phyloP scores from a whole-genome alignment of 2,113 vertebrate species.

The Phylloscopus trochilus region DNA sequence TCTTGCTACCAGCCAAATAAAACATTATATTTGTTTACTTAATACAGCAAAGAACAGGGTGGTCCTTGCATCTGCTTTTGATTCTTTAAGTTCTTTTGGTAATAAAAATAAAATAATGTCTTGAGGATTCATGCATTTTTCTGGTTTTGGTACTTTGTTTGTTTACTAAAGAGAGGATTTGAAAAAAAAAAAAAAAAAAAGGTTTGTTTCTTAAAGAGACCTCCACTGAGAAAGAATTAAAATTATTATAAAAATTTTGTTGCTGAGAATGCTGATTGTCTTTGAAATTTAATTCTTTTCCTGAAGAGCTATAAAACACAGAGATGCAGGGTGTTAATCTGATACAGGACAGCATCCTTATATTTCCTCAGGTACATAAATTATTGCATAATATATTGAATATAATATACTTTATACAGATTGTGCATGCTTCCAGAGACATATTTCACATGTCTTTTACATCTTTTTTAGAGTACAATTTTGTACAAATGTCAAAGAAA shows the following conservation, averaged over 20 bases:
- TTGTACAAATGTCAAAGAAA: neutral
- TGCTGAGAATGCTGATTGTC: neutral
- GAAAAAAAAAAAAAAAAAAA: neutral
- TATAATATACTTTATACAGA: neutral
- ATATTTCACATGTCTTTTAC: neutral
- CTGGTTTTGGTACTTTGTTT: neutral
- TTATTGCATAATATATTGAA: neutral
- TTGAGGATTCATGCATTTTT: neutral
- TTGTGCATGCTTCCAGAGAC: neutral
- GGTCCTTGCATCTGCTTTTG: neutral
- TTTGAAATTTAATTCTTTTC: neutral
- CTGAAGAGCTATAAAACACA: neutral
- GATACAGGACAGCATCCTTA: neutral
- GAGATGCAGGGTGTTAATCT: neutral
- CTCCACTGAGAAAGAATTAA: neutral
- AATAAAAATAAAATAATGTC: neutral
- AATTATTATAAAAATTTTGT: neutral
- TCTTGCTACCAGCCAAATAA: slow-evolving; percentile 6
- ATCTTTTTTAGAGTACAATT: neutral
- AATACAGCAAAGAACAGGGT: neutral
- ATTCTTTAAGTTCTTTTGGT: neutral
- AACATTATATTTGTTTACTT: neutral
- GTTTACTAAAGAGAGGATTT: neutral
- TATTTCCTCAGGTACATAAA: neutral
- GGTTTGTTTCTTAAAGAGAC: neutral